phyloP scores from a whole-genome alignment of 2,113 vertebrate species.

The Pseudopodoces humilis region DNA sequence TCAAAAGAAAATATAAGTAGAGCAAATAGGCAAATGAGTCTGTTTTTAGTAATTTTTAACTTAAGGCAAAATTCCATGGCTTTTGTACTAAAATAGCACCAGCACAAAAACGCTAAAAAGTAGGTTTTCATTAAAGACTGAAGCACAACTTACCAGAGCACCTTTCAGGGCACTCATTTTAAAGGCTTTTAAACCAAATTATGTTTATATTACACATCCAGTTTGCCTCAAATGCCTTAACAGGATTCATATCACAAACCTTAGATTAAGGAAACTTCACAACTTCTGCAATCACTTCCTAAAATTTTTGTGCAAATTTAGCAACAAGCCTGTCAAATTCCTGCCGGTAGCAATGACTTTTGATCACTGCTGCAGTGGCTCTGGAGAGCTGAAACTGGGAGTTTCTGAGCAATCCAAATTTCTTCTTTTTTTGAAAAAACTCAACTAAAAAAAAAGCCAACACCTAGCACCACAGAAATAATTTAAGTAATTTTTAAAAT shows the following conservation, averaged over 20 bases:
- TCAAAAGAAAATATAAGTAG: conserved; percentile 10
- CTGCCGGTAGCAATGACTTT: background rate
- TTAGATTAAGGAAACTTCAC: background rate
- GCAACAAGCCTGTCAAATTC: background rate
- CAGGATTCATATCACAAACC: background rate
- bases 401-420: background rate
- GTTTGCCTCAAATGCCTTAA: background rate
- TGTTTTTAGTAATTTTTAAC: background rate
- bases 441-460: background rate
- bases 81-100: background rate
- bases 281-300: background rate
- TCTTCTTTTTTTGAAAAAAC: background rate
- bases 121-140: background rate
- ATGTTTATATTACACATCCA: background rate
- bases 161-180: background rate
- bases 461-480: background rate
- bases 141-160: background rate
- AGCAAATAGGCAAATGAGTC: conserved; percentile 5
- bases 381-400: background rate
- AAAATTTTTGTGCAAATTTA: background rate
- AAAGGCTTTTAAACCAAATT: background rate
- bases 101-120: background rate
- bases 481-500: background rate
- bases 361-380: background rate
- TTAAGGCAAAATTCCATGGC: background rate